These are phyloP conservation scores for Drosophila watanabei DNA, from an alignment of 1,140 invertebrate genomes.

Conservation along the genomic window DNA sequence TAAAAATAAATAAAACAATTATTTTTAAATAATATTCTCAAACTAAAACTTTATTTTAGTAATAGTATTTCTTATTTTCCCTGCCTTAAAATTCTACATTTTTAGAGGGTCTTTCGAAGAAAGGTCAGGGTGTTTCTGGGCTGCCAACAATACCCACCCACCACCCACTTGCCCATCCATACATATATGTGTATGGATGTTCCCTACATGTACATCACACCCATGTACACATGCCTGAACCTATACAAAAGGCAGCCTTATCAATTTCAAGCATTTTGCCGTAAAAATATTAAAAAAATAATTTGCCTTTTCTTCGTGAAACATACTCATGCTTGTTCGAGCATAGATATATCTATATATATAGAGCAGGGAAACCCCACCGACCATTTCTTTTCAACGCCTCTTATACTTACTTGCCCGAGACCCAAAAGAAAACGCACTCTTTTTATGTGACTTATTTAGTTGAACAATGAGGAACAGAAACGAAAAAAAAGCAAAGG, in stretches of 20 bases:
- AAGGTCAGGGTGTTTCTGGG: slow-evolving; percentile 9
- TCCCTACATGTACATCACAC: background rate
- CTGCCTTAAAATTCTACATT: background rate
- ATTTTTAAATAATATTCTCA: too few species aligned
- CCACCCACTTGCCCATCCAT: slow-evolving; percentile 6
- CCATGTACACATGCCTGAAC: slow-evolving; percentile 14
- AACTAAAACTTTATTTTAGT: background rate
- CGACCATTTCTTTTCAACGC: slow-evolving; percentile 30
- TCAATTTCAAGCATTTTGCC: slow-evolving; percentile 78
- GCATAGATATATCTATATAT: slow-evolving; percentile 19
- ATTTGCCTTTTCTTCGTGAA: slow-evolving; percentile 52
- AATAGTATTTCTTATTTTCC: slow-evolving; percentile 7
- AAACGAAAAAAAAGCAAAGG: too few species aligned
- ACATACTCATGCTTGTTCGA: slow-evolving; percentile 2
- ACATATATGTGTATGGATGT: background rate
- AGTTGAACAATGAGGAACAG: slow-evolving; percentile 49
- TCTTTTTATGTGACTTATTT: slow-evolving; percentile 77
- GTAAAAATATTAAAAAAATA: slow-evolving; percentile 70
- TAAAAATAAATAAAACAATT: too few species aligned
- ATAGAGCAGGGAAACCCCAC: slow-evolving; percentile 4
- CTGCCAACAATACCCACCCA: slow-evolving; percentile 65
- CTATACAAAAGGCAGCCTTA: slow-evolving; percentile 63
- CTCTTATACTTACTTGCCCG: background rate
- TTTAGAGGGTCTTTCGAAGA: background rate
- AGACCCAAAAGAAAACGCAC: slow-evolving; percentile 26